Evolutionary conservation across 1,140 invertebrate species (phyloP).

Genomic region (Spodoptera litura): DNA sequence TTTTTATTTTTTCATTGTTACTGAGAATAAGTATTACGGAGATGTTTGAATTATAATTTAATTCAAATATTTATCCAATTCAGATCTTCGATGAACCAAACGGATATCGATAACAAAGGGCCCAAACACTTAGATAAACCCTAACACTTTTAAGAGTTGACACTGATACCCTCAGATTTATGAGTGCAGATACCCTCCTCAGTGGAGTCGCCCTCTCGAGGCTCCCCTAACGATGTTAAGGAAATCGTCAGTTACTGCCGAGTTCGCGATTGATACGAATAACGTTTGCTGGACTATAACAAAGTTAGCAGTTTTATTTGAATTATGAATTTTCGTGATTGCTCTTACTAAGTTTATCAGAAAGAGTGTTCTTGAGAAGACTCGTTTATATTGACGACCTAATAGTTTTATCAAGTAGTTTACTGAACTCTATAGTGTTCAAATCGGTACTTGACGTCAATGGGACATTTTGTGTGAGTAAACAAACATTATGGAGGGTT

Average conservation of each 20-base stretch:
- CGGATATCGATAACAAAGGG: conserved; percentile 6
- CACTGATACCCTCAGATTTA: conserved; percentile 46
- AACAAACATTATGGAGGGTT: background rate
- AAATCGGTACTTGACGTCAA: background rate
- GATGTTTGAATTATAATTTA: background rate
- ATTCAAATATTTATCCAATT: background rate
- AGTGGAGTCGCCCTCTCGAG: conserved; percentile 12
- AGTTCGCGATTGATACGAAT: conserved; percentile 37
- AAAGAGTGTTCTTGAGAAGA: background rate
- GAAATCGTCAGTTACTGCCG: conserved; percentile 38
- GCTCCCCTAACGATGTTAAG: conserved; percentile 42
- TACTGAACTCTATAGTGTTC: background rate
- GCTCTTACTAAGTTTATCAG: background rate
- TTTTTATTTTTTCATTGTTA: too few species aligned
- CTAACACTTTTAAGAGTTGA: conserved; percentile 37
- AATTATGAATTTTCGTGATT: conserved; percentile 33
- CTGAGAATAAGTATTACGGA: background rate
- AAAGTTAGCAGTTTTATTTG: conserved; percentile 38
- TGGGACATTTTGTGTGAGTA: background rate
- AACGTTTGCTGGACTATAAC: conserved; percentile 10
- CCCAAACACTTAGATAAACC: conserved; percentile 39
- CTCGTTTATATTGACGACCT: conserved; percentile 11
- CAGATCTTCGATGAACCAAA: background rate
- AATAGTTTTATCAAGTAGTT: conserved; percentile 9
- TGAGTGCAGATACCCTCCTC: conserved; percentile 25